Base-by-base conservation (phyloP, 2,797 vertebrate species). In the Acropternis orthonyx region DNA sequence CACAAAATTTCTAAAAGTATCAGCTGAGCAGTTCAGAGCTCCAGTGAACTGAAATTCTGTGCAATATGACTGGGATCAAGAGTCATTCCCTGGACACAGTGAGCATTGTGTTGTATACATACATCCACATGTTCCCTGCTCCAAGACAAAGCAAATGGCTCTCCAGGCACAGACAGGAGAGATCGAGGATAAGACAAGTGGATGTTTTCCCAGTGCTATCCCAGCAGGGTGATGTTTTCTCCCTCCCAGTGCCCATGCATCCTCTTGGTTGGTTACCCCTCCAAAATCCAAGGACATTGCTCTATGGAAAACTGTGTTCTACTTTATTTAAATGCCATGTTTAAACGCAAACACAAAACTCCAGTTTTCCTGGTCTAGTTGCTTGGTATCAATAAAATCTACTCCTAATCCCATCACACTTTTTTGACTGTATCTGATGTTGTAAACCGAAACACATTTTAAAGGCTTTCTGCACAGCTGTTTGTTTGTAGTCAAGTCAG, bases 11-110 rank as follows among this genome's bases (percentile, higher is more conserved):
- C 32, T 26, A 3, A 17, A 51, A 69, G 4, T 21, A 41, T 59
- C 30, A 72, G 5, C 5, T 48, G n/a, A n/a, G 24, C 2, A 51
- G 23, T 20, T 2, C 24, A 28, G 12, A 39, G 39, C 16, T 66
- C 20, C 36, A 48, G n/a, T 23, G 21, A 86, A 62, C 24, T n/a
- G n/a, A 76, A 90, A 81, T 39, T 30, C 34, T 72, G 43, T 22
- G 49, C 17, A 23, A 26, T 5, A 8, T 52, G 49, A 41, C 51
- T 14, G 34, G 30, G 20, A 87, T 26, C 16, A 54, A 78, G 74
- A 48, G 12, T 20, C 49, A 19, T 3, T 9, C 32, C 46, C 34
- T 34, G 41, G 67, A 3, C 16, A 24, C 0, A 0, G 0, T 2
- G 11, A 88, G 12, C 44, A 15, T 8, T 7, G 0, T 5, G 19